Evolutionary conservation across 2,113 vertebrate species (phyloP).

Genomic region (Vimba vimba): DNA sequence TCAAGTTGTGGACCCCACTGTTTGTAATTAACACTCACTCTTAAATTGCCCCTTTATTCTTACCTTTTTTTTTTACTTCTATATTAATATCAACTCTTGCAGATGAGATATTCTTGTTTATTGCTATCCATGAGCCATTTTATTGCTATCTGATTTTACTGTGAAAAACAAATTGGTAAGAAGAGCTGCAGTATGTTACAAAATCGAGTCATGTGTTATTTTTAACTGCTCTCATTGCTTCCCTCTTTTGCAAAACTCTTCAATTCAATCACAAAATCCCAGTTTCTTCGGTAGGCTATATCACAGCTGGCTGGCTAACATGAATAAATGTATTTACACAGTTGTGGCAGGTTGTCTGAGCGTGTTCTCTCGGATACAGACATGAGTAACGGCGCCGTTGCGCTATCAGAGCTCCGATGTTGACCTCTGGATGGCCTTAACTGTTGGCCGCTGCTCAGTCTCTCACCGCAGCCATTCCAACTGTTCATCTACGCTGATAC

Average conservation of each 20-base stretch:
- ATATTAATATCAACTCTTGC: too few relatives aligned
- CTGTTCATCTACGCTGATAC: constrained; percentile 19
- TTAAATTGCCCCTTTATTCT: too few relatives aligned
- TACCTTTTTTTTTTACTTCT: too few relatives aligned
- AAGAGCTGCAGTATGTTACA: not conserved
- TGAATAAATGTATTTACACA: constrained; percentile 16
- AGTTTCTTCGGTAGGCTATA: not conserved
- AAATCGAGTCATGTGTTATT: not conserved
- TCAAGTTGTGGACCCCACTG: too few relatives aligned
- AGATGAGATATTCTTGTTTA: too few relatives aligned
- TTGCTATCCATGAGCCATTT: not conserved
- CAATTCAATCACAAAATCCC: not conserved
- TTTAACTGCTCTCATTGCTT: not conserved
- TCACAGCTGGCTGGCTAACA: constrained; percentile 8
- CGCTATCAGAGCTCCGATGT: constrained; percentile 36
- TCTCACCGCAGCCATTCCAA: constrained; percentile 26
- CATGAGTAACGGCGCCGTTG: not conserved
- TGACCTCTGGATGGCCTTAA: constrained; percentile 40
- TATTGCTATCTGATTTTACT: constrained; percentile 7
- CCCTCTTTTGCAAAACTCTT: not conserved
- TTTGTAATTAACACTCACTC: too few relatives aligned
- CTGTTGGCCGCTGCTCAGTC: constrained; percentile 16
- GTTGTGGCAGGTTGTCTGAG: constrained; percentile 31
- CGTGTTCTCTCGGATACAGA: constrained; percentile 10
- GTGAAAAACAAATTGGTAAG: not conserved